A percentile compares a stretch with the other conserved stretches of the same genome.
phyloP scores from a whole-genome alignment of 2,888 invertebrate genomes.

The Andrena dorsata region DNA sequence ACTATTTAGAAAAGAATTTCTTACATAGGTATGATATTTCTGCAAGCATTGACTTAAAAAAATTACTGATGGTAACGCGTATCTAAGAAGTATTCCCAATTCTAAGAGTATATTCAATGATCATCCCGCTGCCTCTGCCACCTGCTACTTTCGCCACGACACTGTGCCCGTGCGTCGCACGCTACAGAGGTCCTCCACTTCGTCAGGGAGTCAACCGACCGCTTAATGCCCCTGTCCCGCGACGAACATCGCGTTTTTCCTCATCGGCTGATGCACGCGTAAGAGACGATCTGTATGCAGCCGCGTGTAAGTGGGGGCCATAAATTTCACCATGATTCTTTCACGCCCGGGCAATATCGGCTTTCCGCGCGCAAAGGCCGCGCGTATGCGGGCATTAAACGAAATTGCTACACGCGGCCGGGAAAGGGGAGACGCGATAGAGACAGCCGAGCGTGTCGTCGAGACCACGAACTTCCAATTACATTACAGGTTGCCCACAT shows the following conservation, averaged over 20 bases:
- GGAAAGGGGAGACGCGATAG: slow-evolving; percentile 28
- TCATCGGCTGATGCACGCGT: slow-evolving; percentile 20
- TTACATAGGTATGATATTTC: too few species aligned
- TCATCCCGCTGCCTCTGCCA: too few species aligned
- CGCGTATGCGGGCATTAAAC: slow-evolving; percentile 62
- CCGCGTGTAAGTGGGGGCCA: slow-evolving; percentile 63
- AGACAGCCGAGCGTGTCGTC: slow-evolving; percentile 45
- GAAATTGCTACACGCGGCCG: slow-evolving; percentile 55
- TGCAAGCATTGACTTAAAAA: too few species aligned
- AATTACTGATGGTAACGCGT: too few species aligned
- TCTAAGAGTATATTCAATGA: too few species aligned
- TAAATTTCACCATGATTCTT: slow-evolving; percentile 71
- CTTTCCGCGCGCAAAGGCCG: slow-evolving; percentile 64
- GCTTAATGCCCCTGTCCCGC: background rate
- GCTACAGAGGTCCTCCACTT: background rate
- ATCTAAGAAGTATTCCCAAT: too few species aligned
- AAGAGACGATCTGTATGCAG: slow-evolving; percentile 57
- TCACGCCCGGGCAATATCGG: slow-evolving; percentile 68
- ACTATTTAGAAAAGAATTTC: too few species aligned
- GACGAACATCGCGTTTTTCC: slow-evolving; percentile 13
- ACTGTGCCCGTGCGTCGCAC: too few species aligned
- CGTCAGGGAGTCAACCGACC: slow-evolving; percentile 11
- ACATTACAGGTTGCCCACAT: slow-evolving; percentile 62
- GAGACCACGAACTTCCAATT: slow-evolving; percentile 62
- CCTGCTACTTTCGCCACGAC: too few species aligned